Base-by-base conservation (phyloP, 2,113 vertebrate genomes). In the Paradisaea rubra region DNA sequence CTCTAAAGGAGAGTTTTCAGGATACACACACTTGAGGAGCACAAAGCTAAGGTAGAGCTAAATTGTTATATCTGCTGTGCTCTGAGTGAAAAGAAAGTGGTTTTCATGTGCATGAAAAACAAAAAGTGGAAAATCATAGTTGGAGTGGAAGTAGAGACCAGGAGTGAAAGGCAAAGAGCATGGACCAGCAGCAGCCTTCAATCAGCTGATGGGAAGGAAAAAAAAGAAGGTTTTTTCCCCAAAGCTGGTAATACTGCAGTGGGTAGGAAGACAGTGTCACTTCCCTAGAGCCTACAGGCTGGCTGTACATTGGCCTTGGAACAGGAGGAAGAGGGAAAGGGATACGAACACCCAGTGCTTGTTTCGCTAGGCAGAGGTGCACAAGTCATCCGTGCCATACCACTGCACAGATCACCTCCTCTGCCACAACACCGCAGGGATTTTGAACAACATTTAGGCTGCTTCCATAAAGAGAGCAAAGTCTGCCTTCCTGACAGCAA, bases 1-100 rank as follows among this genome's bases (percentile, higher is more conserved):
- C 63, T 42, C 86, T 63, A 83, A 82, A 90, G 70, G 59, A 84
- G 50, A 79, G 21, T 42, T 81, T 95, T 93, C 27, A 70, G 77
- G 39, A 79, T 33, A 50, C 11, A 31, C 27, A 86, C 9, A 14
- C 33, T 89, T 81, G 45, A 83, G 31, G 33, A 89, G 53, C 54
- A 73, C 25, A 65, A 57, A 86, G 22, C 11, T 84, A 69, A 79
- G 37, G 65, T 24, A 78, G 19, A 53, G n/a, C 13, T 81, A 65
- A 89, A 53, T 35, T 71, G 10, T 44, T 81, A 18, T 37, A 24
- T n/a, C 25, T 50, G 23, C 10, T 83, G 18, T 65, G 28, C 31
- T 88, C 44, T 56, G 28, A 65, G 22, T 69, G 33, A 50, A 93
- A 60, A 81, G 27, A 72, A 91, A 87, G 76, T 30, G 3, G 4